Conservation (phyloP, 2,113 vertebrate genomes). For the Meles meles region DNA sequence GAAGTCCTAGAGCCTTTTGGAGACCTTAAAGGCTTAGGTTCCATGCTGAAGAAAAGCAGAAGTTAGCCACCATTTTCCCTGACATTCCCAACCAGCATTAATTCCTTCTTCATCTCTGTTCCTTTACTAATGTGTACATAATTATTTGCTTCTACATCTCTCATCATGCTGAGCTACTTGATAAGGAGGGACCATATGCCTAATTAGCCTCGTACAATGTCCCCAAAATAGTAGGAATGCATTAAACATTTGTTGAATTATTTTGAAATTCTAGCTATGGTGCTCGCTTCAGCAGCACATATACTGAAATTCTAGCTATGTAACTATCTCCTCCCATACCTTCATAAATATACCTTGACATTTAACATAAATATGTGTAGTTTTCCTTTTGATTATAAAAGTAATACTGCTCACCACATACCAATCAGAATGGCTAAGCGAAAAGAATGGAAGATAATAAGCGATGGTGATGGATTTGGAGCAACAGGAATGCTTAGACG, state of each 20-base stretch:
- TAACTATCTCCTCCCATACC: neutral
- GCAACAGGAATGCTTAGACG: neutral
- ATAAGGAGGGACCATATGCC: neutral
- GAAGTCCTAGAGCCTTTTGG: neutral
- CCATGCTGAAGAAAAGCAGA: neutral
- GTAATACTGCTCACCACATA: neutral
- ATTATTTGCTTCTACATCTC: neutral
- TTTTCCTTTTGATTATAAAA: slow-evolving; percentile 36
- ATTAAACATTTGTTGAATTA: slow-evolving; percentile 12
- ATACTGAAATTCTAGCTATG: slow-evolving; percentile 4
- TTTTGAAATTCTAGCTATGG: slow-evolving; percentile 25
- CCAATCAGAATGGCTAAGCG: neutral
- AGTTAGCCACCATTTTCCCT: neutral
- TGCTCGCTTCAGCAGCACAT: too few species aligned
- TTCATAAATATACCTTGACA: neutral
- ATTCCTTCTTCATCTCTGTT: neutral
- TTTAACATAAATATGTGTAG: neutral
- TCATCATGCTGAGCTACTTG: neutral
- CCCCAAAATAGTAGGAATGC: neutral
- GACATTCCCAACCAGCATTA: neutral
- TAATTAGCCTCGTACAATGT: neutral
- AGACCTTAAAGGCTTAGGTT: neutral
- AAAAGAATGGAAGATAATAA: neutral
- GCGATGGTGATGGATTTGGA: neutral
- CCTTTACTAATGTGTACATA: neutral